Evolutionary conservation across 2,888 invertebrate species (phyloP), one percentile per base, ranked within the genome.

Genomic region (Apotomis turbidana): DNA sequence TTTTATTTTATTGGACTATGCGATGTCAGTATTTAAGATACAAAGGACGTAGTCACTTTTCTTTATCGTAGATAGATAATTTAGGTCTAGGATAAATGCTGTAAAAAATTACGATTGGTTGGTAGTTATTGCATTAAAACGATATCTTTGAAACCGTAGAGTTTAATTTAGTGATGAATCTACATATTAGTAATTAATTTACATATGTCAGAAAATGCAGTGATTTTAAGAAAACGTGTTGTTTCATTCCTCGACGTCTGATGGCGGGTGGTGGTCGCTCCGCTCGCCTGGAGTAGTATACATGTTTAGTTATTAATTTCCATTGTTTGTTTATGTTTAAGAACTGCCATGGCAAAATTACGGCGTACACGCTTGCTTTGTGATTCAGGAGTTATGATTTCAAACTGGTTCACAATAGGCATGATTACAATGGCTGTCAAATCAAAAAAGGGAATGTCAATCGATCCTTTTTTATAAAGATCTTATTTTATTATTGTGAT

Each of bases 81-180:
- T 27, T 64, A 70, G 46, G 44, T n/a, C 3, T 59, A 55, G 54
- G 54, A 6, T 55, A 64, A 64, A 55, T 44, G 49, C 49, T 49
- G 49, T 49, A 9, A 49, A 49, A 49, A 9, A 9, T 46, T 9
- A 49, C 49, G n/a, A 46, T 46, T 60, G n/a, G 15, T 63, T 52
- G 27, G 10, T 58, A 68, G 15, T 51, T 13, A 27, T 57, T 8
- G 13, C 46, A 66, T 59, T 58, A 54, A 58, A 63, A 51, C 52
- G 6, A 41, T 10, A 59, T 58, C 5, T 52, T 27, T n/a, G 52
- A 52, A 41, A 57, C 13, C 41, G 36, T 57, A 55, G 64, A n/a
- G n/a, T 71, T 71, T 71, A 60, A 66, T 71, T 54, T 66, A 60
- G 59, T 13, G 12, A 71, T 15, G 52, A 51, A 58, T 58, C 55